Evolutionary conservation across 2,888 invertebrate genomes (phyloP).

Genomic region (Mimachlamys varia): DNA sequence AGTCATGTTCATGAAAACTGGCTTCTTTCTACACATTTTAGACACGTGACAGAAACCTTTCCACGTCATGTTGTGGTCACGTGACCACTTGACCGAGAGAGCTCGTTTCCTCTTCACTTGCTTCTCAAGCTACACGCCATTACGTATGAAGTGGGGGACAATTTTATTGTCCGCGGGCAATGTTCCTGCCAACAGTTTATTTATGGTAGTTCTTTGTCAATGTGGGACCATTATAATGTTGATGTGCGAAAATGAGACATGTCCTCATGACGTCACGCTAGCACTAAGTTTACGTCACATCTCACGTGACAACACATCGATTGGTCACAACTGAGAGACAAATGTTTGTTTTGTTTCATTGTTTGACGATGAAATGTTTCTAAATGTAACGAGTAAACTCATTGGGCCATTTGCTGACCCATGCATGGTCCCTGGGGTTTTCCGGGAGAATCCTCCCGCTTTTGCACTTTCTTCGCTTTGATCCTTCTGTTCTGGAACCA

Average conservation of each 20-base stretch:
- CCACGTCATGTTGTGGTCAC: neutral
- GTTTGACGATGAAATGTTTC: conserved; percentile 37
- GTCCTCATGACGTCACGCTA: conserved; percentile 34
- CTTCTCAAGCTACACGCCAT: neutral
- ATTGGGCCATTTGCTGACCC: conserved; percentile 58
- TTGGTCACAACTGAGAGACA: conserved; percentile 28
- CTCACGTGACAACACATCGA: conserved; percentile 34
- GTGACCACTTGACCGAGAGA: neutral
- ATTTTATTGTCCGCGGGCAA: neutral
- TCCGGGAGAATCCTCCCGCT: conserved; percentile 70
- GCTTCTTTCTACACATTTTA: neutral
- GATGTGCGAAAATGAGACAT: conserved; percentile 34
- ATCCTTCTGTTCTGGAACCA: conserved; percentile 81
- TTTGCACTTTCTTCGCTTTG: conserved; percentile 78
- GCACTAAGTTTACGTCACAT: conserved; percentile 30
- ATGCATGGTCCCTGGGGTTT: conserved; percentile 52
- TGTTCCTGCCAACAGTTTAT: neutral
- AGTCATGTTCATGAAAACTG: neutral
- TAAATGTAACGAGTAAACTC: conserved; percentile 42
- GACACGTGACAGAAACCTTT: neutral
- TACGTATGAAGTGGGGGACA: conserved; percentile 4
- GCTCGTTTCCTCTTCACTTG: neutral
- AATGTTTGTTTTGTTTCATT: conserved; percentile 40
- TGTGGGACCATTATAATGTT: neutral
- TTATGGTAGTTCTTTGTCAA: neutral